Evolutionary conservation across 2,888 invertebrate species (phyloP).

Genomic region (Temnothorax ravouxi): DNA sequence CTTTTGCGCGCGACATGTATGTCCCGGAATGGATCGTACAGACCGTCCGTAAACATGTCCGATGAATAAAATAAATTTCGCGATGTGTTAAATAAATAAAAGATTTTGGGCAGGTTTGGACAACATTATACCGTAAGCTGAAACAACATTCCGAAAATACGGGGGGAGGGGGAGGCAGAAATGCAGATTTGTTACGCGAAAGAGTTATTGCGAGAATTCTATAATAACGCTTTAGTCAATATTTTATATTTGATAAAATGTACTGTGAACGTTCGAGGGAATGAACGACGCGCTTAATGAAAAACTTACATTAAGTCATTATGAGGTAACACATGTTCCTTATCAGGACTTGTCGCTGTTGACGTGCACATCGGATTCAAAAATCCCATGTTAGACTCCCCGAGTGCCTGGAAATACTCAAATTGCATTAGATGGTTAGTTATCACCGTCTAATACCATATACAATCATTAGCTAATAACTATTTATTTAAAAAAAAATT

Average conservation of each 20-base stretch:
- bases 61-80: constrained; percentile 30
- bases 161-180: too few relatives aligned
- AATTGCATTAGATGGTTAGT: constrained; percentile 84
- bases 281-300: not conserved
- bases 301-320: constrained; percentile 84
- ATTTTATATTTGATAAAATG: constrained; percentile 9
- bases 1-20: constrained; percentile 5
- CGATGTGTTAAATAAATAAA: constrained; percentile 12
- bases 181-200: not conserved
- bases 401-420: constrained; percentile 88
- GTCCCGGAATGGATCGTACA: not conserved
- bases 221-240: not conserved
- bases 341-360: constrained; percentile 86
- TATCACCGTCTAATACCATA: constrained; percentile 43
- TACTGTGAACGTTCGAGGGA: not conserved
- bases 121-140: constrained; percentile 13
- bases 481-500: not conserved
- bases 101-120: not conserved
- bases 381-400: constrained; percentile 88
- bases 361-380: constrained; percentile 86
- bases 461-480: not conserved
- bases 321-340: constrained; percentile 84
- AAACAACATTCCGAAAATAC: not conserved
- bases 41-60: not conserved
- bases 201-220: not conserved